A percentile compares a stretch with the other conserved stretches of the same genome.
Evolutionary conservation across 2,888 invertebrate genomes (phyloP).

Genomic region (Spicauda simplicius): DNA sequence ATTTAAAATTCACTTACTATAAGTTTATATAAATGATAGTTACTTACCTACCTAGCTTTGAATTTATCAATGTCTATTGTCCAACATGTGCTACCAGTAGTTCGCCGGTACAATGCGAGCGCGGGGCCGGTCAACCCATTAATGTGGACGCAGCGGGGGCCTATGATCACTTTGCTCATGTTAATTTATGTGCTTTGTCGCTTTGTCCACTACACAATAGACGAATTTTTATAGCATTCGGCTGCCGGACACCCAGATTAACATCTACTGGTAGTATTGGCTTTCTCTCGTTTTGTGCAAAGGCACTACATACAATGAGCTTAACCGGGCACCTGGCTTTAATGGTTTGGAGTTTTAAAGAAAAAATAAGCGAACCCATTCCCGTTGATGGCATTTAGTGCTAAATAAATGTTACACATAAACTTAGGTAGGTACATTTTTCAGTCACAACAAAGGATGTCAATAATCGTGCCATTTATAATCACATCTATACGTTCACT

Average conservation of each 20-base stretch:
- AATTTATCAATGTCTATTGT: too few relatives aligned
- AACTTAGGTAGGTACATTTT: constrained; percentile 13
- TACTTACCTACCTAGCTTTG: too few relatives aligned
- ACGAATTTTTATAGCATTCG: constrained; percentile 74
- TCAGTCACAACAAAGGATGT: constrained; percentile 3
- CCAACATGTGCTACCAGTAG: constrained; percentile 22
- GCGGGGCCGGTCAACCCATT: constrained; percentile 77
- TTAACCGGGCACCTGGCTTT: constrained; percentile 78
- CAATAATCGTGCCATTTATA: constrained; percentile 15
- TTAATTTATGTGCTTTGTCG: constrained; percentile 84
- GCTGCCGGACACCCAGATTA: constrained; percentile 83
- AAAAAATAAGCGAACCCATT: constrained; percentile 45
- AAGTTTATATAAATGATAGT: too few relatives aligned
- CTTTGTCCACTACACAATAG: constrained; percentile 72
- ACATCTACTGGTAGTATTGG: constrained; percentile 75
- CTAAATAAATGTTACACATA: constrained; percentile 46
- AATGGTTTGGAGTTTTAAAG: constrained; percentile 59
- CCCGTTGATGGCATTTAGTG: constrained; percentile 45
- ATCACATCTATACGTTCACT: background rate
- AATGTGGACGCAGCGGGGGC: constrained; percentile 68
- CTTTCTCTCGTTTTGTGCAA: constrained; percentile 83
- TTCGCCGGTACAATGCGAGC: constrained; percentile 41
- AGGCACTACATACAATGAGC: constrained; percentile 58
- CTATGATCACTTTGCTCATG: constrained; percentile 82
- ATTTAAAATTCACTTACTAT: too few relatives aligned